Evolutionary conservation across 2,888 invertebrate species (phyloP).

Genomic region (Pedicia rivosa): DNA sequence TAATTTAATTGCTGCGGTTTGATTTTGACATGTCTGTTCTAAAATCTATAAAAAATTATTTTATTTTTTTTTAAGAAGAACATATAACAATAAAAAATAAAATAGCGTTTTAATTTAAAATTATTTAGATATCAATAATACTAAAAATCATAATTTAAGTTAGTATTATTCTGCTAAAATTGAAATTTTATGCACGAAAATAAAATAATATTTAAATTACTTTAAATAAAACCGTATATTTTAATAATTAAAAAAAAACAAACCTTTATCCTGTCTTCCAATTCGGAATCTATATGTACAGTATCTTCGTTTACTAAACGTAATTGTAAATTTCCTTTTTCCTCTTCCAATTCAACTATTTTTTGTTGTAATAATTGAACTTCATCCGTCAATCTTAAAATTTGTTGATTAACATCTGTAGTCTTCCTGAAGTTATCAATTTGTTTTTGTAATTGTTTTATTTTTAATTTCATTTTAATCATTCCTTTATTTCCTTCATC

Average conservation of each 20-base stretch:
- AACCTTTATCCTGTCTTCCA: too few relatives aligned
- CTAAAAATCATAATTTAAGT: too few relatives aligned
- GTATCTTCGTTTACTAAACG: conserved; percentile 54
- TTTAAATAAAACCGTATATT: too few relatives aligned
- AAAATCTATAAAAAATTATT: conserved; percentile 14
- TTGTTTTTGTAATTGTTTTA: conserved; percentile 62
- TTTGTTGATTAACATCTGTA: conserved; percentile 49
- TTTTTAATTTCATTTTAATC: conserved; percentile 57
- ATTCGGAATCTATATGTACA: conserved; percentile 10
- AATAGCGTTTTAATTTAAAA: too few relatives aligned
- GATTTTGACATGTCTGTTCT: conserved; percentile 19
- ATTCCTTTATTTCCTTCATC: conserved; percentile 60
- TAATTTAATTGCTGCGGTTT: conserved; percentile 18
- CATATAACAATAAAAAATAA: too few relatives aligned
- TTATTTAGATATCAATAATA: too few relatives aligned
- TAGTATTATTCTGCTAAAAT: too few relatives aligned
- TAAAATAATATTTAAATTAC: too few relatives aligned
- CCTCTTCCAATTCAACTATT: conserved; percentile 74
- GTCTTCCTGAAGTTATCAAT: conserved; percentile 48
- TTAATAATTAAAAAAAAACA: too few relatives aligned
- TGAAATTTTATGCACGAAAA: too few relatives aligned
- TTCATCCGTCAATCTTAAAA: conserved; percentile 44
- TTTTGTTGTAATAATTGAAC: conserved; percentile 49
- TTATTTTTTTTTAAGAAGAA: too few relatives aligned
- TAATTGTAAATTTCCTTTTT: conserved; percentile 80